Base-by-base conservation (phyloP, 2,113 vertebrate genomes). In the Formicarius rufipectus region DNA sequence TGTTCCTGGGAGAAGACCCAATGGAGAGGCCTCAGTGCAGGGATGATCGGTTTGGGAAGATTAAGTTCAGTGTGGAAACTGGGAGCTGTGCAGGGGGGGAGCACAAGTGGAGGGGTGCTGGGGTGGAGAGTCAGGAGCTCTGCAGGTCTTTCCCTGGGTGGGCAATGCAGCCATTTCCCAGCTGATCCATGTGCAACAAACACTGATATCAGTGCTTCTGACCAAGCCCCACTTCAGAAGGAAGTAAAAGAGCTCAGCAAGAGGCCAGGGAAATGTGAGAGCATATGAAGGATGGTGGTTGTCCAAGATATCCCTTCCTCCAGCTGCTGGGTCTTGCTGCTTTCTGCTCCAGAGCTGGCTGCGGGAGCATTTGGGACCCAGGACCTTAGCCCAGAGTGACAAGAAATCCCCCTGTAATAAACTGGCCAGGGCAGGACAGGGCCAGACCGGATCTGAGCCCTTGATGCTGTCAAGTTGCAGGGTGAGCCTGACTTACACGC, bases 271-370 rank as follows among this genome's bases (percentile, higher is more conserved):
- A 18, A 64, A 24, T 0, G 1, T 30, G 44, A 60, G 35, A 80
- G 77, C 16, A 17, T 0, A 1, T 0, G 12, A 60, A 45, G 2
- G 25, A 20, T 53, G 71, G 55, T 20, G 21, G 3, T 23, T 50
- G 27, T 5, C 35, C 0, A 2, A 60, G 25, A 12, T 10, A n/a
- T 3, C 3, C 0, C 62, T 42, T 37, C 31, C 59, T 52, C 1
- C 3, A n/a, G 35, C 20, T 0, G 2, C 47, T 31, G 47, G 10
- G 7, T 40, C 80, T 55, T 28, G 44, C 68, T 47, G 67, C 53
- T 49, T 60, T 72, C 72, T 9, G 4, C 27, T 39, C 63, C 0
- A 0, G 10, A 39, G 42, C 3, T 1, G 12, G 31, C 39, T n/a
- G 16, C 58, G 64, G 23, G 14, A 83, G 44, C 44, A n/a, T 6